Conservation (phyloP, 2,888 invertebrate genomes). For the Sinelater perroti region DNA sequence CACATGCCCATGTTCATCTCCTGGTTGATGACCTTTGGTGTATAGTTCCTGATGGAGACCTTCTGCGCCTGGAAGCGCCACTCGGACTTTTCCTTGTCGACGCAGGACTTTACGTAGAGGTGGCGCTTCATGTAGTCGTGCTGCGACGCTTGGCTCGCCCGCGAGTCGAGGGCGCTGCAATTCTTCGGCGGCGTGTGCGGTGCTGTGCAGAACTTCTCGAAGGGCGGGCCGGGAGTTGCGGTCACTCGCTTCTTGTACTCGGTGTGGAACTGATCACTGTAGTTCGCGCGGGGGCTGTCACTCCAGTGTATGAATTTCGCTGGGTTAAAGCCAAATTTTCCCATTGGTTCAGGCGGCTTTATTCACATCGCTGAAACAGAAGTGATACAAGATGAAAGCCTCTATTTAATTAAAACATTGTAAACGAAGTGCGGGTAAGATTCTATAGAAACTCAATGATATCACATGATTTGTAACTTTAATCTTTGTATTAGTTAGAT, state of each 20-base stretch:
- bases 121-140: constrained; percentile 64
- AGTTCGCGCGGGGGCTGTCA: constrained; percentile 9
- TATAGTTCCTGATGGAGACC: constrained; percentile 74
- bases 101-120: constrained; percentile 65
- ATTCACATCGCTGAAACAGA: constrained; percentile 23
- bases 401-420: no score
- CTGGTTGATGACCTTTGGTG: constrained; percentile 73
- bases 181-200: constrained; percentile 27
- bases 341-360: constrained; percentile 25
- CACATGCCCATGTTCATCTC: constrained; percentile 71
- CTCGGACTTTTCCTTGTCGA: constrained; percentile 58
- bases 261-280: constrained; percentile 30
- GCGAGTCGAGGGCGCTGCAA: constrained; percentile 1
- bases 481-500: no score
- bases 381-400: no score
- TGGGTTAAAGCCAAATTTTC: constrained; percentile 33
- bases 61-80: constrained; percentile 62
- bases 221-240: constrained; percentile 15
- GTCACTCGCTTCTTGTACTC: constrained; percentile 25
- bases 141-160: constrained; percentile 42
- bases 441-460: no score
- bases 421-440: no score
- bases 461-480: no score
- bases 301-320: constrained; percentile 27
- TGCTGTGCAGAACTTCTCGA: constrained; percentile 38